A percentile compares a stretch with the other conserved stretches of the same genome.
phyloP scores from a whole-genome alignment of 2,888 invertebrate genomes.

The Nomada hirtipes region DNA sequence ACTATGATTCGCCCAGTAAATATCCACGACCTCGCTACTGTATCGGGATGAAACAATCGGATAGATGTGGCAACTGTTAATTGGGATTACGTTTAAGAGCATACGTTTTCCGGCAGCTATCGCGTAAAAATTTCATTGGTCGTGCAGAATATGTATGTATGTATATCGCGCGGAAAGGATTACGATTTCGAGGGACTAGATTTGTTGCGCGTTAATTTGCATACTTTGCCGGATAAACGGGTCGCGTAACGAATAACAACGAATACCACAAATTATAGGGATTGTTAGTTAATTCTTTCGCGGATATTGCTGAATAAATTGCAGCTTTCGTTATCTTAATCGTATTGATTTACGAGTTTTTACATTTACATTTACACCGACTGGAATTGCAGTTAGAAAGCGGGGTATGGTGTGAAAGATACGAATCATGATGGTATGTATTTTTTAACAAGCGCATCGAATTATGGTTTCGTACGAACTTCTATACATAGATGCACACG shows the following conservation, averaged over 20 bases:
- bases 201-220: too few relatives aligned
- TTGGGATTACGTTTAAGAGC: too few relatives aligned
- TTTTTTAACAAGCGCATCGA: constrained; percentile 14
- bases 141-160: background rate
- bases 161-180: background rate
- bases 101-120: too few relatives aligned
- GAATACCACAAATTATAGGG: background rate
- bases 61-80: too few relatives aligned
- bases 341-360: background rate
- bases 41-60: too few relatives aligned
- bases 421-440: background rate
- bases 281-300: background rate
- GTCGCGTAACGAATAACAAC: background rate
- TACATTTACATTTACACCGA: background rate
- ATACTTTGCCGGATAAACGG: too few relatives aligned
- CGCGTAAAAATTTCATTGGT: too few relatives aligned
- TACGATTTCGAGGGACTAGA: too few relatives aligned
- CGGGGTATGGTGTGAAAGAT: background rate
- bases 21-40: too few relatives aligned
- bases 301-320: background rate
- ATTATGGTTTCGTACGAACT: background rate
- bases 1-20: too few relatives aligned
- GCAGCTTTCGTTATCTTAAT: background rate
- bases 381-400: background rate
- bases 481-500: background rate